A percentile compares a stretch with the other conserved stretches of the same genome.
phyloP scores from a whole-genome alignment of 2,113 vertebrate genomes.

The Halcyon malimbica region DNA sequence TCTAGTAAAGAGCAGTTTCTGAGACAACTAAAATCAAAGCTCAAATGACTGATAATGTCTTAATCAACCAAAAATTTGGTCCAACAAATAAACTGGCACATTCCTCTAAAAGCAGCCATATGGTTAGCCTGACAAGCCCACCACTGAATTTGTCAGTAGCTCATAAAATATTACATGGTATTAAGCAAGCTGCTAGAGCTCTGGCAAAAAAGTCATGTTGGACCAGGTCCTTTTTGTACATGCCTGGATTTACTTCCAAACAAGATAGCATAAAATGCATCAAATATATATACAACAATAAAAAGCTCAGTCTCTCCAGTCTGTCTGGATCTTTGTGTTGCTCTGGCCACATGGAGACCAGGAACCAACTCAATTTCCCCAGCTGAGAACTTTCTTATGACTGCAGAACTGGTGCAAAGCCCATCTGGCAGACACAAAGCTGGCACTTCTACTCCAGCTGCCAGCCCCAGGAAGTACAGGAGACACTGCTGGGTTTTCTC shows the following conservation, averaged over 20 bases:
- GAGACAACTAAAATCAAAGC: not conserved
- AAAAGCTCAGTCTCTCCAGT: not conserved
- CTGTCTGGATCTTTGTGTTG: not conserved
- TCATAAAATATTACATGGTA: not conserved
- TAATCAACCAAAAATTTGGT: not conserved
- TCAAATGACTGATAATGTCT: not conserved
- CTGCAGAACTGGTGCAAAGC: not conserved
- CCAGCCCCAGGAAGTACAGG: not conserved
- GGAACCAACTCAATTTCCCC: not conserved
- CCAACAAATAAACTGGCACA: not conserved
- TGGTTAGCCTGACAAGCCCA: not conserved
- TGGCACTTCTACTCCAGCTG: not conserved
- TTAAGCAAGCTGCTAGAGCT: not conserved
- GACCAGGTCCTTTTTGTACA: not conserved
- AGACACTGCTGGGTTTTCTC: not conserved
- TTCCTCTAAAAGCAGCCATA: not conserved
- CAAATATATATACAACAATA: not conserved
- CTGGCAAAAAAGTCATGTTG: not conserved
- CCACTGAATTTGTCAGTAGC: not conserved
- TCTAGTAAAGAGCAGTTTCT: not conserved
- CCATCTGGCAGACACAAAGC: not conserved
- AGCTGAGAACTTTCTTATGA: not conserved
- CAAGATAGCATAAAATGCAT: not conserved
- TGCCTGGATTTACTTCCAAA: not conserved
- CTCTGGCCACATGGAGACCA: not conserved